Evolutionary conservation across 2,113 vertebrate genomes (phyloP).

Genomic region (Petrocephalus zakoni): DNA sequence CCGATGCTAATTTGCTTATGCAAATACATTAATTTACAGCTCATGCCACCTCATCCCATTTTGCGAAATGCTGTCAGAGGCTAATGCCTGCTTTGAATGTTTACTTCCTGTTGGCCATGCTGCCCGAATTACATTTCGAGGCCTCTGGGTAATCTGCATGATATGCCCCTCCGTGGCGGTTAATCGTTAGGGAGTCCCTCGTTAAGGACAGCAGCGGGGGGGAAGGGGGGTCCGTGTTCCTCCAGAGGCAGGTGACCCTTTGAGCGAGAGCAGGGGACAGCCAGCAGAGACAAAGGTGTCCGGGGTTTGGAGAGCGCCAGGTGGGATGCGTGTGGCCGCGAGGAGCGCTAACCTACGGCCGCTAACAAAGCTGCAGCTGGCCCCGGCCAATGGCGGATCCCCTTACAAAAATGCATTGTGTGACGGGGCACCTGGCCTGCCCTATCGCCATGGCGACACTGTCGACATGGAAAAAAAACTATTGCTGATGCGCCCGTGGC

Average conservation of each 20-base stretch:
- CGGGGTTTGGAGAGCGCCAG: slow-evolving; percentile 8
- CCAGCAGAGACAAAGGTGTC: not conserved
- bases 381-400: not conserved
- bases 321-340: not conserved
- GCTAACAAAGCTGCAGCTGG: slow-evolving; percentile 12
- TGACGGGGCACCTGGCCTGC: slow-evolving; percentile 15
- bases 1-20: not conserved
- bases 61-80: not conserved
- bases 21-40: not conserved
- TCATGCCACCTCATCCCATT: not conserved
- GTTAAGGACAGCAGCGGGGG: not conserved
- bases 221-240: no score
- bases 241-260: not conserved
- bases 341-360: not conserved
- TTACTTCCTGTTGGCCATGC: not conserved
- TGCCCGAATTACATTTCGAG: not conserved
- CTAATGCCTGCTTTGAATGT: not conserved
- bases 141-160: not conserved
- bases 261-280: not conserved
- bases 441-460: slow-evolving; percentile 18
- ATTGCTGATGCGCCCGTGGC: not conserved
- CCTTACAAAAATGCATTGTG: slow-evolving; percentile 9
- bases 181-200: not conserved
- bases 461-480: not conserved
- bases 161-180: not conserved